Evolutionary conservation across 2,797 vertebrate genomes (phyloP).

Genomic region (Xiphorhynchus erythropygius): DNA sequence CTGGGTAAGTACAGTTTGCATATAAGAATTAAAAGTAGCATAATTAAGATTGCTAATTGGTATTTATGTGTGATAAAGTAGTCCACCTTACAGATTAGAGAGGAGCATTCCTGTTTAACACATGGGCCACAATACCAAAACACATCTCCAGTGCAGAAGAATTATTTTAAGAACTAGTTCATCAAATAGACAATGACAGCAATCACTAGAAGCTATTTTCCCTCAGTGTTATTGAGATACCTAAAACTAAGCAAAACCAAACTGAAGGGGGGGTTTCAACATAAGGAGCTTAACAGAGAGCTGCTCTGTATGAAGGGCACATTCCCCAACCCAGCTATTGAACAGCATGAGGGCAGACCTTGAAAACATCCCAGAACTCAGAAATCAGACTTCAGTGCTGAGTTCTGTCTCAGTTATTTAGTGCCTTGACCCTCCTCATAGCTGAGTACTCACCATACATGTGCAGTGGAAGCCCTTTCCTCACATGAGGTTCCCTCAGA

Average conservation of each 20-base stretch:
- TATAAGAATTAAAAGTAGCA: not conserved
- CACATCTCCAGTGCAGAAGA: not conserved
- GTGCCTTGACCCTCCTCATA: not conserved
- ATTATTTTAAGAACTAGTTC: not conserved
- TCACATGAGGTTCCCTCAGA: not conserved
- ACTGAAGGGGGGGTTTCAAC: not conserved
- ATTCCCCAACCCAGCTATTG: not conserved
- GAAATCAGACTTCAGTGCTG: not conserved
- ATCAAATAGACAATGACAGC: not conserved
- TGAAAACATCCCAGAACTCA: not conserved
- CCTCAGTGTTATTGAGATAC: not conserved
- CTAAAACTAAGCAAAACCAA: not conserved
- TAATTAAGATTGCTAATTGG: not conserved
- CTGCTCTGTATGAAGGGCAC: not conserved
- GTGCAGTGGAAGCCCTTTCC: not conserved
- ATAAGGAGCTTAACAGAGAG: not conserved
- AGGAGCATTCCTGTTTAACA: not conserved
- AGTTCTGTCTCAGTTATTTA: not conserved
- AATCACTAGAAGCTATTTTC: not conserved
- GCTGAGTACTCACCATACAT: not conserved
- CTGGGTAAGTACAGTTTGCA: accelerated
- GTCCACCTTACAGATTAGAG: not conserved
- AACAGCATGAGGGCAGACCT: not conserved
- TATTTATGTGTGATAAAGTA: not conserved
- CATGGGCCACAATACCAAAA: not conserved